Evolutionary conservation across 2,888 invertebrate genomes (phyloP).

Genomic region (Ormyrus thymus): DNA sequence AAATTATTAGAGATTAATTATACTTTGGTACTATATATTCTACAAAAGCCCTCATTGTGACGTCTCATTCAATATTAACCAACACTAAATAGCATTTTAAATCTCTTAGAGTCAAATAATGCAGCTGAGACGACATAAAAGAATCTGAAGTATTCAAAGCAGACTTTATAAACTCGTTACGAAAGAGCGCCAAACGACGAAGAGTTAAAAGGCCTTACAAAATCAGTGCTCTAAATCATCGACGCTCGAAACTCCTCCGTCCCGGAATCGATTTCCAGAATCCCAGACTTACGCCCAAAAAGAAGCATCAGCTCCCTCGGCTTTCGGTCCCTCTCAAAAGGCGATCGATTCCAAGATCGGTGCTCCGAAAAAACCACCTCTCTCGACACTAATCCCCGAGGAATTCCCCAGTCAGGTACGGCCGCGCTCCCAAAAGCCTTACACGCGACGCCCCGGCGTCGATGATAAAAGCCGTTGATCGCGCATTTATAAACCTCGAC

Average conservation of each 20-base stretch:
- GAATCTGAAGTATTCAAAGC: too few species aligned
- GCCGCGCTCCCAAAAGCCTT: neutral
- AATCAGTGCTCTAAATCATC: slow-evolving; percentile 9
- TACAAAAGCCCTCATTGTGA: too few species aligned
- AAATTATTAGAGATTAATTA: too few species aligned
- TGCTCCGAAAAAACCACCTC: slow-evolving; percentile 26
- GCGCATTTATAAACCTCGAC: slow-evolving; percentile 9
- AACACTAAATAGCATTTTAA: too few species aligned
- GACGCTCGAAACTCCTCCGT: neutral
- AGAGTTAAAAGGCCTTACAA: neutral
- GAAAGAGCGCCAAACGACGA: neutral
- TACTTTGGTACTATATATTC: too few species aligned
- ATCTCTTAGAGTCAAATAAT: too few species aligned
- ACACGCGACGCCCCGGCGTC: neutral
- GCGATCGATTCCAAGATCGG: slow-evolving; percentile 19
- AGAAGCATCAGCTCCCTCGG: neutral
- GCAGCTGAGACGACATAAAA: too few species aligned
- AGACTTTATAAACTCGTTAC: neutral
- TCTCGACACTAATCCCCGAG: slow-evolving; percentile 46
- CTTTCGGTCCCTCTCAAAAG: slow-evolving; percentile 18
- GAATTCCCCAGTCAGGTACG: slow-evolving; percentile 46
- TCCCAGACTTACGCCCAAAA: neutral
- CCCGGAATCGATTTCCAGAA: slow-evolving; percentile 1
- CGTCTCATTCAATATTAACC: too few species aligned
- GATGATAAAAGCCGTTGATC: slow-evolving; percentile 37